Base-by-base conservation (phyloP, 2,113 vertebrate genomes). In the Rhizomys pruinosus region DNA sequence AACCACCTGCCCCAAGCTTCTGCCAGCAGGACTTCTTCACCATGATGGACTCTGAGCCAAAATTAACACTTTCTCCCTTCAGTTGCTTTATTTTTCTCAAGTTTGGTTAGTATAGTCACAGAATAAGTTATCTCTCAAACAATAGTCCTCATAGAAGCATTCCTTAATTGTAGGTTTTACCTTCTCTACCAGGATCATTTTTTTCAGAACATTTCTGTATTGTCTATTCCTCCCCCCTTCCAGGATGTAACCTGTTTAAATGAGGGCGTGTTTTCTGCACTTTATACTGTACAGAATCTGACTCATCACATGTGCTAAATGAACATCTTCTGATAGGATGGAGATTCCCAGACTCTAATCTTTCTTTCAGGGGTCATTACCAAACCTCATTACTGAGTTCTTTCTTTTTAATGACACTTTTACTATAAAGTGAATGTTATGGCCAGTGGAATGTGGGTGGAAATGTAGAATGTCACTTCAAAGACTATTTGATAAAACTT, bases 361-460 rank as follows among this genome's bases (percentile, higher is more conserved):
- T 66, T 42, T 86, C 63, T 71, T 92, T 47, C 29, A 90, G 61
- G 47, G 13, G 76, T 44, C 20, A 32, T 68, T 72, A 72, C 22
- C 61, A 59, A 91, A 52, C 11, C 63, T 87, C 13, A 52, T 87
- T n/a, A 68, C 55, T 44, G 7, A 19, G 17, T 32, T 93, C 44
- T 76, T 89, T 85, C 88, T 87, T 39, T 39, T 92, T 73, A 42
- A 90, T 87, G 22, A 42, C 20, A 77, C 34, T 74, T 92, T 79
- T 34, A 64, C 37, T 68, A 1, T 61, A 22, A 4, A 63, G 59
- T 29, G 25, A 80, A 85, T 63, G 47, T 69, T 39, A 61, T 84
- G 63, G 74, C 25, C 11, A 66, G 13, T n/a, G 81, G 17, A 68
- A 84, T 68, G 12, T 63, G 63, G 5, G 4, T 42, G 2, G 52